Conservation (phyloP, 2,113 vertebrate species). For the Benitochromis conjunctus region DNA sequence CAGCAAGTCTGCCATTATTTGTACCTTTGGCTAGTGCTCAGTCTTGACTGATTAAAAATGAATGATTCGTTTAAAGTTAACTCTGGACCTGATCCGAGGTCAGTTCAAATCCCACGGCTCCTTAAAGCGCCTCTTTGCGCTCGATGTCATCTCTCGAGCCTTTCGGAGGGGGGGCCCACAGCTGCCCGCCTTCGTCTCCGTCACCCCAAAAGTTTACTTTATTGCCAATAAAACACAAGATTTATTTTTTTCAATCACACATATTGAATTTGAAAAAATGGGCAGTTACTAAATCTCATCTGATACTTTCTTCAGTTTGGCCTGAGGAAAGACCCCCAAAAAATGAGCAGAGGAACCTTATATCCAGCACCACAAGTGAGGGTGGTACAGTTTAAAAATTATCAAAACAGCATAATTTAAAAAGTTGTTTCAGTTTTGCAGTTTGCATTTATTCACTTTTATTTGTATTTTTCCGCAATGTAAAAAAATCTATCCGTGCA, state of each 20-base stretch:
- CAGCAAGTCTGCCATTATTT: neutral
- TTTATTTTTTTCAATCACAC: neutral
- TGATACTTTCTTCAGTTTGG: neutral
- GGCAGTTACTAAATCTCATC: neutral
- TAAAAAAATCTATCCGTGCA: neutral
- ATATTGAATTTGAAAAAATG: neutral
- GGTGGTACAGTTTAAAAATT: neutral
- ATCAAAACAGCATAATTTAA: neutral
- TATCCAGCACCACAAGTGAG: neutral
- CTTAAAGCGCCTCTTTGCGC: neutral
- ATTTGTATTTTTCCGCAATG: neutral
- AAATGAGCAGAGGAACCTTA: neutral
- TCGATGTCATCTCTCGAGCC: conserved; percentile 15
- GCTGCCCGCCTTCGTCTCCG: conserved; percentile 27
- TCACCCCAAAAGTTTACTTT: conserved; percentile 6
- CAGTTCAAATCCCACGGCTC: neutral
- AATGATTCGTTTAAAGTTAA: neutral
- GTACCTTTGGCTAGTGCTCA: neutral
- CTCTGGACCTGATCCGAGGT: neutral
- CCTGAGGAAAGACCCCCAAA: neutral
- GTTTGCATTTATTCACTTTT: neutral
- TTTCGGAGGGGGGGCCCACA: conserved; percentile 27
- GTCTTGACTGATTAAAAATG: neutral
- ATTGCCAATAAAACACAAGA: neutral
- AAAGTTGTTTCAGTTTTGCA: neutral